Base-by-base conservation (phyloP, 2,888 invertebrate genomes). In the Alloscopus bannaensis region DNA sequence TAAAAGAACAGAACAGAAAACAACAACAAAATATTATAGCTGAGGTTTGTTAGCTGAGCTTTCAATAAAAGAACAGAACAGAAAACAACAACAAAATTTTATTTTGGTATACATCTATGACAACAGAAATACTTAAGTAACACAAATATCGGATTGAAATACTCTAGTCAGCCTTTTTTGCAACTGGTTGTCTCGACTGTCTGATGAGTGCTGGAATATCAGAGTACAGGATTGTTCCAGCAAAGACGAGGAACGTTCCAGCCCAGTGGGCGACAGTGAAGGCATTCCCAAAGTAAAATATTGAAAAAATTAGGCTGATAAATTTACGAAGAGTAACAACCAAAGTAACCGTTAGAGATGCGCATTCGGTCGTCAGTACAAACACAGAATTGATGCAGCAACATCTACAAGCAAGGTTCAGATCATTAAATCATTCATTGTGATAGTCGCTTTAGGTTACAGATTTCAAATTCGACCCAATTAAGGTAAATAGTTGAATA, bases 241-340 rank as follows among this genome's bases (percentile, higher is more conserved):
- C 88, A 88, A 99, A 99, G 0, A 99, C 98, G 52, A 97, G 89
- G 1, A 92, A 87, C 0, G 98, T 96, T 3, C 98, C 98, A 45
- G 95, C 87, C 96, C 98, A 97, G 88, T 99, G 99, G 57, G 92
- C 92, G 0, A 92, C 8, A 0, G 98, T 98, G 87, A 99, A 99
- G 0, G 96, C 94, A 90, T 99, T 99, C 86, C 93, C 91, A 88
- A 99, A 99, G 88, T 98, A 97, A 62, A 95, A 86, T 85, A 99
- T 97, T 0, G 98, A 99, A 87, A 99, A 94, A n/a, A 99, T 88
- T 42, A 99, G 90, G 0, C 98, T 98, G 36, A 96, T 91, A 88
- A 99, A 99, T 89, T 99, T 99, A 64, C 99, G 91, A 70, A 99
- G 89, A 0, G 99, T 99, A 31, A 99, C 94, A 0, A 99, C 96